Evolutionary conservation across 2,113 vertebrate species (phyloP).

Genomic region (Oophaga pumilio): DNA sequence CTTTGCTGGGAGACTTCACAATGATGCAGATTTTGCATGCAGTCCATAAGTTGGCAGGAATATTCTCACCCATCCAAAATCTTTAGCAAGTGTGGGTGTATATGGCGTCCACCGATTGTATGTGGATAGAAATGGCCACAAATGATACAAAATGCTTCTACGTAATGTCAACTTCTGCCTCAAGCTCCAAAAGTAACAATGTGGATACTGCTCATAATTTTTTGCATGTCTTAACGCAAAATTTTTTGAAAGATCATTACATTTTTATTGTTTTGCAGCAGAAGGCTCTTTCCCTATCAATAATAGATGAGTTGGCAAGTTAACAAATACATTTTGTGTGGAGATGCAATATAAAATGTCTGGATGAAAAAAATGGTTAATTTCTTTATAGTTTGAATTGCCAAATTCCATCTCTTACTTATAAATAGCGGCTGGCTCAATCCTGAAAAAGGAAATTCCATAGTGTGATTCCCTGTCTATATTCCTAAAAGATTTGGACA

Average conservation of each 20-base stretch:
- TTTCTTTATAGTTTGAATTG: neutral
- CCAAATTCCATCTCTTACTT: neutral
- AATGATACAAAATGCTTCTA: neutral
- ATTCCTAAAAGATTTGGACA: neutral
- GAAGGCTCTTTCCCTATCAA: slow-evolving; percentile 26
- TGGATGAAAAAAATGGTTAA: slow-evolving; percentile 30
- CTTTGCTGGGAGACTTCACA: neutral
- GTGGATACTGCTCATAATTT: neutral
- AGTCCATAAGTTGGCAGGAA: neutral
- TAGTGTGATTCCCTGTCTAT: neutral
- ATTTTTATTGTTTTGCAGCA: slow-evolving; percentile 43
- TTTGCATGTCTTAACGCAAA: neutral
- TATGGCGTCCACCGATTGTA: neutral
- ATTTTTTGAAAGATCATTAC: slow-evolving; percentile 40
- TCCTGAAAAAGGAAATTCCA: neutral
- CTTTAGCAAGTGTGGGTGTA: neutral
- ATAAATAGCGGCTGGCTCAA: no score
- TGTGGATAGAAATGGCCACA: no score
- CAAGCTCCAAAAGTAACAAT: neutral
- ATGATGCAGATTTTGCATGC: neutral
- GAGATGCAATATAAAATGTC: slow-evolving; percentile 11
- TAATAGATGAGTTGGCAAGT: slow-evolving; percentile 50
- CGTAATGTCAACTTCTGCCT: neutral
- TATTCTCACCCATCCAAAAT: neutral
- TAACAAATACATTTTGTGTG: slow-evolving; percentile 41